phyloP scores from a whole-genome alignment of 2,113 vertebrate species.

The Rhipidura dahli region DNA sequence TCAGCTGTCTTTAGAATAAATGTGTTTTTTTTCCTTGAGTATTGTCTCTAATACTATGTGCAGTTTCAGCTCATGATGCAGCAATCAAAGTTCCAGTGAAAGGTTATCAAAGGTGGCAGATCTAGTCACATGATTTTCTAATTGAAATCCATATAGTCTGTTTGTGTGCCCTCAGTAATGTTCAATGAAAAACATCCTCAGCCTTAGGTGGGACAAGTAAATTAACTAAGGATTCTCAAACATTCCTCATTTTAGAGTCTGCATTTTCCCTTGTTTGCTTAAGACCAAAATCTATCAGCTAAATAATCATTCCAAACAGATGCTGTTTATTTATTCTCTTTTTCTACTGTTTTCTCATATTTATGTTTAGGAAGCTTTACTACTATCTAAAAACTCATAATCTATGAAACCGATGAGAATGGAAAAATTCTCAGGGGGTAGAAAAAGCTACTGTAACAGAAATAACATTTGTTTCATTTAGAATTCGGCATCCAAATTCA shows the following conservation, averaged over 20 bases:
- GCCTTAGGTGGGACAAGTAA: neutral
- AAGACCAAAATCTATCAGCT: conserved; percentile 27
- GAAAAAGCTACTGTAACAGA: neutral
- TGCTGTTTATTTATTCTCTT: neutral
- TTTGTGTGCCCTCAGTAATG: neutral
- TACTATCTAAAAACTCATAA: neutral
- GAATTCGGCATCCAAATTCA: neutral
- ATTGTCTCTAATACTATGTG: conserved; percentile 12
- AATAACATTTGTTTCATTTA: neutral
- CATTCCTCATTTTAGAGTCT: neutral
- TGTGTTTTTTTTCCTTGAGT: neutral
- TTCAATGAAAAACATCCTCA: neutral
- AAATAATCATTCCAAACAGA: conserved; percentile 38
- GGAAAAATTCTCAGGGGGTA: neutral
- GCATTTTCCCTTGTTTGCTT: conserved; percentile 27
- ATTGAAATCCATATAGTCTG: conserved; percentile 31
- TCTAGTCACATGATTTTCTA: conserved; percentile 24
- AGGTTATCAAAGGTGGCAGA: neutral
- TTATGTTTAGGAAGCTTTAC: neutral
- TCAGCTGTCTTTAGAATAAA: neutral
- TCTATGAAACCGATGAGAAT: neutral
- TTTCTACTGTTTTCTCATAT: neutral
- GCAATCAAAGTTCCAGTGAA: conserved; percentile 7
- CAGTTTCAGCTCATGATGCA: conserved; percentile 25
- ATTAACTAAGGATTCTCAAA: neutral